Evolutionary conservation across 2,113 vertebrate genomes (phyloP), one percentile per base, ranked within the genome.

Genomic region (Gopherus evgoodei): DNA sequence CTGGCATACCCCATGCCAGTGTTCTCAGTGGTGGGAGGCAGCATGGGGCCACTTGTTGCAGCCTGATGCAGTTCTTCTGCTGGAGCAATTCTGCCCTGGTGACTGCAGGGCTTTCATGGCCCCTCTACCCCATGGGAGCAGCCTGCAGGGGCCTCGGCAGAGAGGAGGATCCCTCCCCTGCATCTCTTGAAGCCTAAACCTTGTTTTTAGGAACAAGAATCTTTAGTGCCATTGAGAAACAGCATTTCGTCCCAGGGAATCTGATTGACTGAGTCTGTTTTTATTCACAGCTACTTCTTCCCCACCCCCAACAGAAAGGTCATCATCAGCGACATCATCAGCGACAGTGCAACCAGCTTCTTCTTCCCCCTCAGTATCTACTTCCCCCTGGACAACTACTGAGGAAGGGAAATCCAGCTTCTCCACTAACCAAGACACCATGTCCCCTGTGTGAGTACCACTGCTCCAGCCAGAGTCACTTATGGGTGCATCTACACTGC

Each of bases 381-480:
- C 42, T 47, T 42, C 24, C 10, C 8, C 6, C 38, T 27, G 5
- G 6, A 12, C 38, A 76, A 27, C 6, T 47, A 6, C 42, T 14
- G 11, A 12, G 22, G 3, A 76, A 44, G 72, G 11, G 8, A 22
- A 27, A 13, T 47, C 24, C 75, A 76, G 21, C 72, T 7, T 4
- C 72, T 10, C 8, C 65, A 4, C 8, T 21, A n/a, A 7, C 65
- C 65, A n/a, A 1, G 35, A 5, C 4, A 5, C 16, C 35, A n/a
- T 35, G n/a, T 0, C 35, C 35, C 0, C 17, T 5, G 16, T 0
- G 72, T 76, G 22, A 44, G 72, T 76, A 44, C 11, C 38, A 44
- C 6, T 7, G 42, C 11, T 27, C 22, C 72, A 6, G 3, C 38
- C 22, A 76, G 72, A 1, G 13, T 9, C 4, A 1, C 65, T 19